A percentile compares a stretch with the other conserved stretches of the same genome.
Conservation (phyloP, 2,113 vertebrate species). For the Ammodytes marinus region DNA sequence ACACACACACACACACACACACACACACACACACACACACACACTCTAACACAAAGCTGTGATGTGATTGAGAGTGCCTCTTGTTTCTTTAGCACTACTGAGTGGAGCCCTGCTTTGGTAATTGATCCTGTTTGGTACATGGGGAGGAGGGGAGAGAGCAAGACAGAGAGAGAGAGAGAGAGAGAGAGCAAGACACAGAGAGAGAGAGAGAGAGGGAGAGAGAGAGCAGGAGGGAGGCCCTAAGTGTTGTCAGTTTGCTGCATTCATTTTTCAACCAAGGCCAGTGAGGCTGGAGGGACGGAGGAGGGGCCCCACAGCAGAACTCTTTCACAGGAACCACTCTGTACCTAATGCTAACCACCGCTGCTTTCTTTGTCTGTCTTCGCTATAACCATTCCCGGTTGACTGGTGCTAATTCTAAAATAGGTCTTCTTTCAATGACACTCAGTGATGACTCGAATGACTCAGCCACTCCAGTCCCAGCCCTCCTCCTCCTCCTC, state of each 20-base stretch:
- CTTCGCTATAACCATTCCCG: not conserved
- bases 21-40: constrained; percentile 27
- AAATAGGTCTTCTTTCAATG: constrained; percentile 51
- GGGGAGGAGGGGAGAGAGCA: constrained; percentile 47
- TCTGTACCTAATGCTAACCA: constrained; percentile 35
- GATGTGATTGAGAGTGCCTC: constrained; percentile 74
- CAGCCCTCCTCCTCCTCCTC: constrained; percentile 36
- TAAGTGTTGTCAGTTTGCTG: constrained; percentile 83
- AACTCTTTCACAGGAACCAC: constrained; percentile 58
- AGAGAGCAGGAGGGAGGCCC: constrained; percentile 69
- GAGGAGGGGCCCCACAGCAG: constrained; percentile 75
- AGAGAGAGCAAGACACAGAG: constrained; percentile 55
- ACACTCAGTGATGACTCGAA: constrained; percentile 52
- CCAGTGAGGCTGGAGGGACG: constrained; percentile 63
- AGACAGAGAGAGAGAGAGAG: not conserved
- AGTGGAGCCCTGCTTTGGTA: constrained; percentile 82
- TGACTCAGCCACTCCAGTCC: constrained; percentile 42
- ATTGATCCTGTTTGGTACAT: constrained; percentile 85
- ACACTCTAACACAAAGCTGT: not conserved
- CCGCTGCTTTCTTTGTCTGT: constrained; percentile 31
- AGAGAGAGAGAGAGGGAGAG: constrained; percentile 53
- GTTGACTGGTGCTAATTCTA: constrained; percentile 36
- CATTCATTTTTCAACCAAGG: constrained; percentile 85
- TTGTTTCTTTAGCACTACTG: constrained; percentile 76
- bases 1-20: constrained; percentile 31